phyloP scores from a whole-genome alignment of 2,113 vertebrate species.

The Anoura caudifer region DNA sequence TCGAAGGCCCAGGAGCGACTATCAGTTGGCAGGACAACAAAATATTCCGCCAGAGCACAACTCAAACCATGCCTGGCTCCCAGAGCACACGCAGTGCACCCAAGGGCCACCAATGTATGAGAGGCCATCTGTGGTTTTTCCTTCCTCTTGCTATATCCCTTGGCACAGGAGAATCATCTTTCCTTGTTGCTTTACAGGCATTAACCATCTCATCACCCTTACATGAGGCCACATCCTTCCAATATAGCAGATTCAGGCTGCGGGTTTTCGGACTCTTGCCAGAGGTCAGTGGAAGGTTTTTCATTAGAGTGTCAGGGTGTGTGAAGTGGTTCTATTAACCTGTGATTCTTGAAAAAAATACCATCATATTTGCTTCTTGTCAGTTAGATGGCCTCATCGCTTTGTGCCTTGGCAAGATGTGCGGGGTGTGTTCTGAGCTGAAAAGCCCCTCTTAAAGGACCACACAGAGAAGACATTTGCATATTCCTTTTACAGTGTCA shows the following conservation, averaged over 20 bases:
- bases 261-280: constrained; percentile 51
- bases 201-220: constrained; percentile 63
- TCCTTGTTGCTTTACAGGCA: constrained; percentile 59
- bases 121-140: constrained; percentile 54
- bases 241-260: constrained; percentile 14
- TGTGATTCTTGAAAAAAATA: constrained; percentile 26
- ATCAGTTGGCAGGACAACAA: background rate
- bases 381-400: constrained; percentile 48
- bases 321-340: constrained; percentile 7
- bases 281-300: constrained; percentile 47
- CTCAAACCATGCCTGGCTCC: constrained; percentile 11
- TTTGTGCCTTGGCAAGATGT: constrained; percentile 55
- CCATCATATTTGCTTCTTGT: constrained; percentile 41
- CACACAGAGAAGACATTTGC: constrained; percentile 17
- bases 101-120: background rate
- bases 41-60: constrained; percentile 45
- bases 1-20: constrained; percentile 55
- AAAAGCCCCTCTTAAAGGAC: constrained; percentile 50
- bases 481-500: background rate
- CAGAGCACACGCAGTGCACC: background rate
- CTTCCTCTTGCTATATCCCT: constrained; percentile 73
- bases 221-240: constrained; percentile 53
- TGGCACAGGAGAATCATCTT: constrained; percentile 60
- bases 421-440: constrained; percentile 10
- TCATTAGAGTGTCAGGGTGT: background rate